Evolutionary conservation across 2,797 vertebrate genomes (phyloP).

Genomic region (Pelobates cultripes): DNA sequence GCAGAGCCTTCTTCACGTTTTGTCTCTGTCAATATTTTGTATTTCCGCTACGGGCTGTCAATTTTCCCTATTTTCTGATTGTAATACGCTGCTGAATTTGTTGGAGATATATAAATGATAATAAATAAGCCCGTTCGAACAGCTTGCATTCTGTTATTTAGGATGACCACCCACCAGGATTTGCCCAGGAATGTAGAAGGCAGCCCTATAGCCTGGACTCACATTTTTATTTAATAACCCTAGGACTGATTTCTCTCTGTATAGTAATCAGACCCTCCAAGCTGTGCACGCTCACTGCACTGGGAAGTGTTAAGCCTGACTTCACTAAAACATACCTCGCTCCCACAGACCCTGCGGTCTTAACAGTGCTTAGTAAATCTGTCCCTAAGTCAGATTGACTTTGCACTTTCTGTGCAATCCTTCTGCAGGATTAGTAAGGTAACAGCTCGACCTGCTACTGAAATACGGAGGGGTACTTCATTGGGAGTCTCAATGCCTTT

Average conservation of each 20-base stretch:
- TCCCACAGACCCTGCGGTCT: not conserved
- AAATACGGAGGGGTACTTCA: not conserved
- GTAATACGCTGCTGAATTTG: too few species aligned
- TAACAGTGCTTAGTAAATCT: constrained; percentile 8
- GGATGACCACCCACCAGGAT: too few species aligned
- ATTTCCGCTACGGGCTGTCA: too few species aligned
- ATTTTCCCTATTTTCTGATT: too few species aligned
- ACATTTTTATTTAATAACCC: too few species aligned
- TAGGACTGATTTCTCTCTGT: not conserved
- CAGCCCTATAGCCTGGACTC: too few species aligned
- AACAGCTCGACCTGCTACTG: not conserved
- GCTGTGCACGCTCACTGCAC: not conserved
- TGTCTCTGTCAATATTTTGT: too few species aligned
- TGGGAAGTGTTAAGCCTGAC: not conserved
- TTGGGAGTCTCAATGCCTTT: not conserved
- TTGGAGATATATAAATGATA: too few species aligned
- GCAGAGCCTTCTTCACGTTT: too few species aligned
- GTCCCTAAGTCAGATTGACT: not conserved
- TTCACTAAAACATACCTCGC: not conserved
- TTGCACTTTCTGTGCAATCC: not conserved
- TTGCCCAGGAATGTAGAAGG: too few species aligned
- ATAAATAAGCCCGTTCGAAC: too few species aligned
- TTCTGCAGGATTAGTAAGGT: constrained; percentile 2
- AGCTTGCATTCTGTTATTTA: too few species aligned
- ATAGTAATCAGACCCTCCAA: not conserved